A percentile compares a stretch with the other conserved stretches of the same genome.
phyloP scores from a whole-genome alignment of 2,113 vertebrate species.

The Eulacestoma nigropectus region DNA sequence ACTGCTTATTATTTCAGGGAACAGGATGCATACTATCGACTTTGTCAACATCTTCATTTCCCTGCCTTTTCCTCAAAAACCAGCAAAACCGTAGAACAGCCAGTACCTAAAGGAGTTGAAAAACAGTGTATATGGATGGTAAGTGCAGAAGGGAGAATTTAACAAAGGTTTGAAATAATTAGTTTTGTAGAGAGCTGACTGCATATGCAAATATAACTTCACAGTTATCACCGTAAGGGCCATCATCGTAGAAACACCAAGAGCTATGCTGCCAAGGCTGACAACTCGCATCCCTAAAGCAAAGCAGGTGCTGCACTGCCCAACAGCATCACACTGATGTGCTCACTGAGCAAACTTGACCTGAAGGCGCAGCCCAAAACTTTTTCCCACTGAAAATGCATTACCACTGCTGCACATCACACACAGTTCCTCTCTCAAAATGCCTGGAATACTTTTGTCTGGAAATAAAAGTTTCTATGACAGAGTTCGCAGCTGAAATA shows the following conservation, averaged over 20 bases:
- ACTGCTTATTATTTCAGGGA: neutral
- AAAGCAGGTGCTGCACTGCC: neutral
- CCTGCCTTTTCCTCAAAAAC: neutral
- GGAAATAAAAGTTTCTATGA: neutral
- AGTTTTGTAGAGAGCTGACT: neutral
- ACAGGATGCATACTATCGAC: neutral
- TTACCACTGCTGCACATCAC: neutral
- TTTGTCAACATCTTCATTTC: neutral
- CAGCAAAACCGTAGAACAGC: neutral
- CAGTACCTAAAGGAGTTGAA: neutral
- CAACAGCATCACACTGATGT: neutral
- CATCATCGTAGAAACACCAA: neutral
- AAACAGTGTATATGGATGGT: neutral
- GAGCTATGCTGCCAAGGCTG: neutral
- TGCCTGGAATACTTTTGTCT: neutral
- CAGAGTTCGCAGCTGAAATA: neutral
- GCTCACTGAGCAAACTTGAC: neutral
- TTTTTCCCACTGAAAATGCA: neutral
- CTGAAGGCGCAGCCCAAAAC: neutral
- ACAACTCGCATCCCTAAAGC: neutral
- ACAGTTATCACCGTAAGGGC: neutral
- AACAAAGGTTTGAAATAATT: neutral
- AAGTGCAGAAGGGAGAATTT: neutral
- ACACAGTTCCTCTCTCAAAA: neutral
- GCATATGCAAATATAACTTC: neutral